phyloP scores from a whole-genome alignment of 1,140 invertebrate species.

The Drosophila pallidifrons region DNA sequence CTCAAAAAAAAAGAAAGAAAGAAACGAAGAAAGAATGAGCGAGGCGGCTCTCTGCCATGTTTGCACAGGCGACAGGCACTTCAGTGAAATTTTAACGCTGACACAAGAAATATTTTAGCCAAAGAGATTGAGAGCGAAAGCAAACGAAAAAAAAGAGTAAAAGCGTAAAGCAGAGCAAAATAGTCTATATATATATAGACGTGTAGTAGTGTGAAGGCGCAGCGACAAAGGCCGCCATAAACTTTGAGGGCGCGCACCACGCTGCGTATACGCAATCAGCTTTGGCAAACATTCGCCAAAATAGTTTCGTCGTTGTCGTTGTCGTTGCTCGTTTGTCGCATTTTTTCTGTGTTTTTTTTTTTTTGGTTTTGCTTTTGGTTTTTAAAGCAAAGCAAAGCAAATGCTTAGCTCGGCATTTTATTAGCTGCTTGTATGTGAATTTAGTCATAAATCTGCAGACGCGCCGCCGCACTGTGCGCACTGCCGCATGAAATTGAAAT shows the following conservation, averaged over 20 bases:
- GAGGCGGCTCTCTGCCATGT: constrained; percentile 49
- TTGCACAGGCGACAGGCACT: constrained; percentile 76
- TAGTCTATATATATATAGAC: background rate
- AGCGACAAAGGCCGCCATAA: constrained; percentile 65
- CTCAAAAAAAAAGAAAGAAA: constrained; percentile 6
- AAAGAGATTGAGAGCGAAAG: constrained; percentile 40
- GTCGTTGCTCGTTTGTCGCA: background rate
- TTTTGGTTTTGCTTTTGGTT: constrained; percentile 39
- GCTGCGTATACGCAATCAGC: constrained; percentile 82
- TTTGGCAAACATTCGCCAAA: constrained; percentile 75
- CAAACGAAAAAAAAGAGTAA: constrained; percentile 1
- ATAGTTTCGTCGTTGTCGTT: constrained; percentile 53
- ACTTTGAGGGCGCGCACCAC: constrained; percentile 63
- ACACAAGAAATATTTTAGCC: constrained; percentile 80
- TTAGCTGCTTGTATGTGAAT: constrained; percentile 81
- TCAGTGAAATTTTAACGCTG: constrained; percentile 77
- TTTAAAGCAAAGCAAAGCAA: constrained; percentile 63
- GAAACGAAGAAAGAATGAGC: background rate
- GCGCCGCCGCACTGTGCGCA: constrained; percentile 70
- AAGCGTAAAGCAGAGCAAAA: constrained; percentile 21
- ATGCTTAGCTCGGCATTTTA: constrained; percentile 81
- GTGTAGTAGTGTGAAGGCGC: constrained; percentile 19
- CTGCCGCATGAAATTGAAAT: constrained; percentile 81
- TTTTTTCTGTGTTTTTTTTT: background rate
- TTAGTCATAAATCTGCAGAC: constrained; percentile 80